Evolutionary conservation across 1,140 invertebrate species (phyloP).

Genomic region (Orussus abietinus): DNA sequence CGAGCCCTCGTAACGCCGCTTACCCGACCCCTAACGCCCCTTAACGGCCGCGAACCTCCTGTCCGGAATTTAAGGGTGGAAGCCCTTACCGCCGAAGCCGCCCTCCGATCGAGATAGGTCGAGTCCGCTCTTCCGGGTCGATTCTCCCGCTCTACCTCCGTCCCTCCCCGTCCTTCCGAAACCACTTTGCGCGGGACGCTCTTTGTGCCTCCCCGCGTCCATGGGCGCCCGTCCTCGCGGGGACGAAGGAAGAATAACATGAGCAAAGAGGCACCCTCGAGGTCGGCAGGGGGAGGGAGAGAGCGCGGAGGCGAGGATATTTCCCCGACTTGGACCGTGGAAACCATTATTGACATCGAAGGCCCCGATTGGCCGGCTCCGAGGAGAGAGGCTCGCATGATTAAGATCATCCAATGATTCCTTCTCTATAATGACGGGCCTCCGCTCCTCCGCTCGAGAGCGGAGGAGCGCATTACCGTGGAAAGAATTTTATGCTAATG

Average conservation of each 20-base stretch:
- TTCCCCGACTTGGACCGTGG: slow-evolving; percentile 40
- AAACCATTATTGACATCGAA: slow-evolving; percentile 49
- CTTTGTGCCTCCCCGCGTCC: too few species aligned
- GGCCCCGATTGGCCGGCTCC: slow-evolving; percentile 46
- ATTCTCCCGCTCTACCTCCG: slow-evolving; percentile 24
- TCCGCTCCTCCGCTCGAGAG: slow-evolving; percentile 29
- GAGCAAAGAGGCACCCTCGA: too few species aligned
- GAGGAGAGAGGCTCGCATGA: slow-evolving; percentile 52
- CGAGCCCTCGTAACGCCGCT: background rate
- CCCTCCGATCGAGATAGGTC: slow-evolving; percentile 30
- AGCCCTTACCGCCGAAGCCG: slow-evolving; percentile 24
- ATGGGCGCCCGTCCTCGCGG: too few species aligned
- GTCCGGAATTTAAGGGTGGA: slow-evolving; percentile 39
- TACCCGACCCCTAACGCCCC: slow-evolving; percentile 20
- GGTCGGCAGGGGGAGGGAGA: slow-evolving; percentile 7
- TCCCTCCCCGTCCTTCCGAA: background rate
- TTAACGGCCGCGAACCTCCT: slow-evolving; percentile 33
- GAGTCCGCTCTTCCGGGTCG: slow-evolving; percentile 29
- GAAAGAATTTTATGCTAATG: slow-evolving; percentile 45
- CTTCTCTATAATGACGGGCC: slow-evolving; percentile 56
- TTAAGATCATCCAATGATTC: slow-evolving; percentile 57
- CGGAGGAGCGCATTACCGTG: slow-evolving; percentile 4
- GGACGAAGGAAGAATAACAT: too few species aligned
- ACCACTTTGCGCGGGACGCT: background rate
- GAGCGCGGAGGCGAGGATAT: slow-evolving; percentile 30